Conservation (phyloP, 2,888 invertebrate species). For the Strigamia transsilvanica region DNA sequence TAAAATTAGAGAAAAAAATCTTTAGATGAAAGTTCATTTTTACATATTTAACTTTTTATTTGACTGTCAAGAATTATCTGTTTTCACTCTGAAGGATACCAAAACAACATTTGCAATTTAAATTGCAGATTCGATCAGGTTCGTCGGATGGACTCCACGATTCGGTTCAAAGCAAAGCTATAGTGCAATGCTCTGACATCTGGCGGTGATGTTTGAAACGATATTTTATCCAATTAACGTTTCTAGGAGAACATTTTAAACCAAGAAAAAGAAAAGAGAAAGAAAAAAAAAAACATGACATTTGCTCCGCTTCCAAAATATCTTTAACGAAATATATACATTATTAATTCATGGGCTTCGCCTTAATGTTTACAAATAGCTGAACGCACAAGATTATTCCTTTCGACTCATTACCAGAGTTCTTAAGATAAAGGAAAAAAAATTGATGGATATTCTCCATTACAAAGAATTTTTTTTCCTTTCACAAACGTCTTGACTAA, state of each 20-base stretch:
- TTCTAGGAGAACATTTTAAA: neutral
- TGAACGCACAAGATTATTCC: constrained; percentile 36
- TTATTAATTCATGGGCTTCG: constrained; percentile 24
- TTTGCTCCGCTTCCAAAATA: too few relatives aligned
- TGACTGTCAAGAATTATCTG: too few relatives aligned
- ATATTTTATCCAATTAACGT: neutral
- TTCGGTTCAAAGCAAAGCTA: too few relatives aligned
- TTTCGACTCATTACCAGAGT: constrained; percentile 5
- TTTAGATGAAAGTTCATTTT: too few relatives aligned
- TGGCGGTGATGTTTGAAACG: neutral
- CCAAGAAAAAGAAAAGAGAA: too few relatives aligned
- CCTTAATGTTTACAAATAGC: constrained; percentile 39
- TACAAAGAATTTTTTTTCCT: constrained; percentile 26
- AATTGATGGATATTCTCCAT: constrained; percentile 14
- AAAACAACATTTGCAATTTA: neutral
- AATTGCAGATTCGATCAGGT: neutral
- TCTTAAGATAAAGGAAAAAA: constrained; percentile 21
- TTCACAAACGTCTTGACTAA: constrained; percentile 33
- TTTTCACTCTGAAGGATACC: neutral
- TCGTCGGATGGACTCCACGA: neutral
- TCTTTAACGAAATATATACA: neutral
- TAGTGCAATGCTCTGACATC: neutral
- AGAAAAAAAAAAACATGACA: too few relatives aligned
- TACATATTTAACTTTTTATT: too few relatives aligned
- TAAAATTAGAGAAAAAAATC: too few relatives aligned